These are phyloP conservation scores for Phoenicopterus ruber DNA, from an alignment of 2,113 vertebrate genomes.

Conservation along the genomic window DNA sequence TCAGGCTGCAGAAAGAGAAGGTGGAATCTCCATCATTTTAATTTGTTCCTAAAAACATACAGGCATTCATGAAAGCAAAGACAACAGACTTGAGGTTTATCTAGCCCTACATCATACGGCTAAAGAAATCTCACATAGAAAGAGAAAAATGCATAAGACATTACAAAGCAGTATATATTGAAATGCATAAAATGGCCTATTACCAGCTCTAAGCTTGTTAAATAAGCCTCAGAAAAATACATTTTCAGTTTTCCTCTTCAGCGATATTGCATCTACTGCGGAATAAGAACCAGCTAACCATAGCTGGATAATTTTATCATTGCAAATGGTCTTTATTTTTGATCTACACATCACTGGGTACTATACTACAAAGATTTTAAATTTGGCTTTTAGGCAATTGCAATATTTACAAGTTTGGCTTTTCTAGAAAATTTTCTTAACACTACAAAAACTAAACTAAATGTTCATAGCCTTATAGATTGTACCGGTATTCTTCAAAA, in stretches of 20 bases:
- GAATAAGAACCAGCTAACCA: neutral
- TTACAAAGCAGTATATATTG: neutral
- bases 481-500: slow-evolving; percentile 22
- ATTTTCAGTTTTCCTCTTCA: neutral
- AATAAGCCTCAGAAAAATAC: neutral
- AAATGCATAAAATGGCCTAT: neutral
- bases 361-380: neutral
- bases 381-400: neutral
- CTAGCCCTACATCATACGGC: neutral
- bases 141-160: neutral
- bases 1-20: neutral
- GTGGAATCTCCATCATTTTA: neutral
- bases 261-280: neutral
- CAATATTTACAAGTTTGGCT: neutral
- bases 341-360: neutral
- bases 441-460: neutral
- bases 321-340: neutral
- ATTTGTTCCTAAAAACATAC: neutral
- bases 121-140: neutral
- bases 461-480: neutral
- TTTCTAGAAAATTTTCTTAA: neutral
- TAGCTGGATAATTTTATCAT: neutral
- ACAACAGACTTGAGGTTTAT: neutral
- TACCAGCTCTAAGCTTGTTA: neutral
- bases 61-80: neutral